A percentile compares a stretch with the other conserved stretches of the same genome.
phyloP scores from a whole-genome alignment of 2,113 vertebrate genomes.

The Halichoerus grypus region DNA sequence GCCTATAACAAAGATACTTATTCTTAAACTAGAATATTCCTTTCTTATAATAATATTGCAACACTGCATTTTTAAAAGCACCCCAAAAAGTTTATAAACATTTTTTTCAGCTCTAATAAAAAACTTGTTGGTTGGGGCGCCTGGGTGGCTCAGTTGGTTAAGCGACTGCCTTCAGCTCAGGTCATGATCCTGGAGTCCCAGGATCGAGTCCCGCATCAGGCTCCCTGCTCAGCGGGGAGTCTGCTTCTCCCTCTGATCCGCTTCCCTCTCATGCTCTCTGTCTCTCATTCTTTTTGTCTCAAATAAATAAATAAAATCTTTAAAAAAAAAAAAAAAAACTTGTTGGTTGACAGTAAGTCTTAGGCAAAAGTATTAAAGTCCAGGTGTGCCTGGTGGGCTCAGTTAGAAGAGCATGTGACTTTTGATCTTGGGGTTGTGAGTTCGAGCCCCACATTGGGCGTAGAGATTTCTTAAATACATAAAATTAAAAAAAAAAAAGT shows the following conservation, averaged over 20 bases:
- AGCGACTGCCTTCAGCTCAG: too few species aligned
- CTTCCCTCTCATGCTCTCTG: too few species aligned
- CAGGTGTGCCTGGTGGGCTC: background rate
- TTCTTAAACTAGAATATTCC: background rate
- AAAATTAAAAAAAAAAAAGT: background rate
- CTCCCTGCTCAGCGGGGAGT: too few species aligned
- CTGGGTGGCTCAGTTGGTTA: too few species aligned
- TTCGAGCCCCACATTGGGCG: background rate
- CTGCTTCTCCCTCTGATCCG: too few species aligned
- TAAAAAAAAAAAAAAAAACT: background rate
- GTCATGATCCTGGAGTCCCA: too few species aligned
- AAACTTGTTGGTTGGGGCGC: background rate
- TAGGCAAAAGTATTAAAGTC: background rate
- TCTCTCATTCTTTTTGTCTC: too few species aligned
- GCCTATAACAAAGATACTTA: background rate
- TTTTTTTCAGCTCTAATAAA: background rate
- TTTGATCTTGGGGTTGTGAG: background rate
- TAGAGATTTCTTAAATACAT: background rate
- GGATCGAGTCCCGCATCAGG: too few species aligned
- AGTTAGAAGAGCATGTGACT: background rate
- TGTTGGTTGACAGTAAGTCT: background rate
- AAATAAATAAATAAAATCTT: too few species aligned
- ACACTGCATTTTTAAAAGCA: background rate
- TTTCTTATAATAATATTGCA: constrained; percentile 6
- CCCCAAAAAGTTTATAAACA: background rate